A percentile compares a stretch with the other conserved stretches of the same genome.
phyloP scores from a whole-genome alignment of 35 echinoderm and acorn worm genomes.

The Diadema setosum region DNA sequence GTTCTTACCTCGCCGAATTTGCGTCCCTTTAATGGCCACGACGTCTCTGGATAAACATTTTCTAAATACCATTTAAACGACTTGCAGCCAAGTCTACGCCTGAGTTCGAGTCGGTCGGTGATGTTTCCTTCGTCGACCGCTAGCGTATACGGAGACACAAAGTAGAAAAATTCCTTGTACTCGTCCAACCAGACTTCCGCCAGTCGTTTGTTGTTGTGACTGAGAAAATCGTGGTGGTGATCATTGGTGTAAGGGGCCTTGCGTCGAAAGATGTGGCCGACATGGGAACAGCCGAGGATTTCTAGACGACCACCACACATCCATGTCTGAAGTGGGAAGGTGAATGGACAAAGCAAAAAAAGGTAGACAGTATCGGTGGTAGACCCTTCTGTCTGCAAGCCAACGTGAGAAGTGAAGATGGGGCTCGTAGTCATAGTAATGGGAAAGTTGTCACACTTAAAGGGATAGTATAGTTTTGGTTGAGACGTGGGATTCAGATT shows the following conservation, averaged over 20 bases:
- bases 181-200: slow-evolving; percentile 88
- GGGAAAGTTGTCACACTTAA: no score
- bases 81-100: slow-evolving; percentile 38
- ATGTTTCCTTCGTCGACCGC: slow-evolving; percentile 28
- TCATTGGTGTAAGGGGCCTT: slow-evolving; percentile 64
- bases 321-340: slow-evolving; percentile 26
- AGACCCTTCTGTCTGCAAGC: no score
- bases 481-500: no score
- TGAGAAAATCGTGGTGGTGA: slow-evolving; percentile 59
- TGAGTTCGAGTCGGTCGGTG: slow-evolving; percentile 14
- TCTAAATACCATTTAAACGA: slow-evolving; percentile 63
- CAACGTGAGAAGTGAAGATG: no score
- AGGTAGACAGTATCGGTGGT: background rate
- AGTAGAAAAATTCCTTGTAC: slow-evolving; percentile 82
- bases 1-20: slow-evolving; percentile 10
- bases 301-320: slow-evolving; percentile 54
- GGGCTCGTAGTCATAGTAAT: no score
- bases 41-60: slow-evolving; percentile 37
- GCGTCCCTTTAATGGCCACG: background rate
- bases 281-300: slow-evolving; percentile 42
- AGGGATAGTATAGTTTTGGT: no score
- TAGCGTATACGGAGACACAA: background rate
- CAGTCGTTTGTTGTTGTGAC: slow-evolving; percentile 78
- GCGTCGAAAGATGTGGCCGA: slow-evolving; percentile 47
- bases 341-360: no score